phyloP scores from a whole-genome alignment of 1,140 invertebrate species.

The Zaprionus gabonicus region DNA sequence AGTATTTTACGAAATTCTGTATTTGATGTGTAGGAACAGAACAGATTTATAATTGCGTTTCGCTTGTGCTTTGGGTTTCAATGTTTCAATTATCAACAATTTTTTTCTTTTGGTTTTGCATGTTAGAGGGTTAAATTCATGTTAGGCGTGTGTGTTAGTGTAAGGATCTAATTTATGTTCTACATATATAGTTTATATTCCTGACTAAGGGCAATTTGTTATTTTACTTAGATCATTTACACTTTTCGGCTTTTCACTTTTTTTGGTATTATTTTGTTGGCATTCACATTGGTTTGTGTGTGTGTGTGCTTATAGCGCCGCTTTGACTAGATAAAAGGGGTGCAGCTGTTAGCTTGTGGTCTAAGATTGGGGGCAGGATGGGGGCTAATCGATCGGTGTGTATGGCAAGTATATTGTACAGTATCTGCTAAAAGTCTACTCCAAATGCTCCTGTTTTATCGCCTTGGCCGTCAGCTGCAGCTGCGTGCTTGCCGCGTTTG shows the following conservation, averaged over 20 bases:
- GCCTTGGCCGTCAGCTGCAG: constrained; percentile 58
- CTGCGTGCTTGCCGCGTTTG: constrained; percentile 32
- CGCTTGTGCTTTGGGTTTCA: constrained; percentile 48
- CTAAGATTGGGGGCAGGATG: not conserved
- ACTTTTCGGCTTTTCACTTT: constrained; percentile 6
- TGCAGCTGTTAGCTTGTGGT: constrained; percentile 32
- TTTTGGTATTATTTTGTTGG: constrained; percentile 38
- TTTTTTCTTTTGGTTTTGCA: constrained; percentile 37
- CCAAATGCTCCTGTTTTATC: constrained; percentile 67
- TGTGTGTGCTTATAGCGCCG: constrained; percentile 46
- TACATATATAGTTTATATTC: constrained; percentile 19
- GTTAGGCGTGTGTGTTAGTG: constrained; percentile 3
- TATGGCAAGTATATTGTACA: constrained; percentile 19
- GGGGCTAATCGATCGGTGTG: not conserved
- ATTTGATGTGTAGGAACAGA: constrained; percentile 17
- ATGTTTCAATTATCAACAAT: constrained; percentile 65
- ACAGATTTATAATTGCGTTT: constrained; percentile 8
- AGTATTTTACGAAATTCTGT: constrained; percentile 3
- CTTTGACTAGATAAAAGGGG: constrained; percentile 67
- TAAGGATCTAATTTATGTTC: constrained; percentile 4
- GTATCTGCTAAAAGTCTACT: constrained; percentile 32
- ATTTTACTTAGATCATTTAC: constrained; percentile 2
- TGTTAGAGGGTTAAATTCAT: constrained; percentile 49
- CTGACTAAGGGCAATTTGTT: constrained; percentile 24
- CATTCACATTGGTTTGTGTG: constrained; percentile 54